phyloP scores from a whole-genome alignment of 2,888 invertebrate genomes.

The Amblyteles armatorius region DNA sequence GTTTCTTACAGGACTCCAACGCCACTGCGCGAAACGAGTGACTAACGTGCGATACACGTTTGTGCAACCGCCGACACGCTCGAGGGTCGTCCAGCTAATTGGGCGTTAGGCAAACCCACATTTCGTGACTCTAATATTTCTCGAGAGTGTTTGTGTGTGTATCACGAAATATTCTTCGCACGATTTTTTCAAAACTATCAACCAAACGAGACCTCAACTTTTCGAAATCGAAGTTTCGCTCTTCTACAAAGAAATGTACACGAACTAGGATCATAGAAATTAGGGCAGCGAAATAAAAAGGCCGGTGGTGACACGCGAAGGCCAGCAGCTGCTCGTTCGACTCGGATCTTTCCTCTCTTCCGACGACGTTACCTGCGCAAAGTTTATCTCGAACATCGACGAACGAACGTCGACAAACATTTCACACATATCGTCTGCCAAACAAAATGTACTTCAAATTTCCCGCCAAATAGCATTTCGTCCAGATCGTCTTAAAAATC shows the following conservation, averaged over 20 bases:
- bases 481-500: background rate
- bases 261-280: background rate
- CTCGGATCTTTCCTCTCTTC: background rate
- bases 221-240: background rate
- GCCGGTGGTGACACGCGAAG: background rate
- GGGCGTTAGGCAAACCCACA: constrained; percentile 26
- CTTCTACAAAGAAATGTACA: background rate
- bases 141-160: background rate
- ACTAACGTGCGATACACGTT: background rate
- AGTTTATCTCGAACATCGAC: background rate
- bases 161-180: background rate
- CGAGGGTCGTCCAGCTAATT: constrained; percentile 39
- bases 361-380: background rate
- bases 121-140: constrained; percentile 28
- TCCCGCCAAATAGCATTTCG: background rate
- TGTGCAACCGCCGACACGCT: constrained; percentile 33
- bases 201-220: background rate
- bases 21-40: constrained; percentile 1
- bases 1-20: background rate
- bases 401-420: background rate
- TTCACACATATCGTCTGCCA: background rate
- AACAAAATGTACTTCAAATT: background rate
- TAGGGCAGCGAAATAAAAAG: background rate
- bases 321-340: background rate
- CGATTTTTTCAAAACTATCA: background rate